phyloP scores from a whole-genome alignment of 2,888 invertebrate species.

The Zonitis immaculata region DNA sequence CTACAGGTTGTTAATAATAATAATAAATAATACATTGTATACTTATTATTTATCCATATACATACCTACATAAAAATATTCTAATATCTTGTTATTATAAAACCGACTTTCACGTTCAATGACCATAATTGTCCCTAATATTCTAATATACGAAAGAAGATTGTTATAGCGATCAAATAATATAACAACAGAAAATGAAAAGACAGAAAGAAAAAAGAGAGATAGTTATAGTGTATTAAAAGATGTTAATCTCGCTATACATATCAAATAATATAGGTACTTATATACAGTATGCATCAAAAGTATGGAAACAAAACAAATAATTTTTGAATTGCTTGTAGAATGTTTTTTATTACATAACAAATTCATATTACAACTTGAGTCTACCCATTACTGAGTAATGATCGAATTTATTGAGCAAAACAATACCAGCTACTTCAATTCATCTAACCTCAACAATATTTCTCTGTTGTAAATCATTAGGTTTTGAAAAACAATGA shows the following conservation, averaged over 20 bases:
- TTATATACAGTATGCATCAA: background rate
- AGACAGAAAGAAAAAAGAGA: background rate
- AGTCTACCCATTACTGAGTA: no score
- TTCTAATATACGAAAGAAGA: background rate
- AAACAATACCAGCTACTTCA: no score
- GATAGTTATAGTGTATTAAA: background rate
- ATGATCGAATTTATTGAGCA: no score
- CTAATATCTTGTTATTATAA: slow-evolving; percentile 2
- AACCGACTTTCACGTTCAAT: background rate
- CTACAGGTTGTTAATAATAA: no score
- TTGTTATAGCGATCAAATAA: background rate
- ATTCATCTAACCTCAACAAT: no score
- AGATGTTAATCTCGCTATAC: background rate
- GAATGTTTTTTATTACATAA: no score
- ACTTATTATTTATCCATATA: background rate
- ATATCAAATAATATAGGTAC: background rate
- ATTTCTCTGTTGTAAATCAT: no score
- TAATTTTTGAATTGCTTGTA: no score
- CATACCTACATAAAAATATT: background rate
- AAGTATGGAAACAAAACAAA: no score
- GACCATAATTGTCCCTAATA: background rate
- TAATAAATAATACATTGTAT: background rate
- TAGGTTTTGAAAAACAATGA: no score
- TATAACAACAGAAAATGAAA: background rate
- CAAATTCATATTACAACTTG: no score